phyloP scores from a whole-genome alignment of 2,888 invertebrate genomes.

The Deilephila porcellus region DNA sequence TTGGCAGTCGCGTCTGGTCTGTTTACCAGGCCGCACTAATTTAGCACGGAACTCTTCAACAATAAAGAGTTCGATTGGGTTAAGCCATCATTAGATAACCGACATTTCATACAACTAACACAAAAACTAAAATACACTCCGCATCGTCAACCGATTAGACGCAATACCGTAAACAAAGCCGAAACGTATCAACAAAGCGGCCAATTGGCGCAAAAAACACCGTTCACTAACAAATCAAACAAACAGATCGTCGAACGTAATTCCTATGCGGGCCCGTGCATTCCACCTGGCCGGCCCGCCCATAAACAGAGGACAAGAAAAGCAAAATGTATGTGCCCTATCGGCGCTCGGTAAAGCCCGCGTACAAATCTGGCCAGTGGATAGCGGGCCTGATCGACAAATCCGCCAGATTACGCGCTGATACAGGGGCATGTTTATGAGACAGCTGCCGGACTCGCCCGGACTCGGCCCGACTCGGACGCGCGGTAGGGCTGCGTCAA shows the following conservation, averaged over 20 bases:
- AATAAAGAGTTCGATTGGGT: no score
- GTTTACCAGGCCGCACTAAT: no score
- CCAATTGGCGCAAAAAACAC: slow-evolving; percentile 17
- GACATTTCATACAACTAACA: background rate
- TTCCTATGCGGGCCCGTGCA: slow-evolving; percentile 39
- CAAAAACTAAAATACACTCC: background rate
- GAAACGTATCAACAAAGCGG: slow-evolving; percentile 2
- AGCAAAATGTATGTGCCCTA: slow-evolving; percentile 80
- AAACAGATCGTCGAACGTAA: slow-evolving; percentile 46
- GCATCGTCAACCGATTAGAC: slow-evolving; percentile 1
- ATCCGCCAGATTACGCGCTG: slow-evolving; percentile 84
- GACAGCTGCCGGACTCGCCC: slow-evolving; percentile 67
- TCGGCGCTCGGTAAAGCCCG: slow-evolving; percentile 73
- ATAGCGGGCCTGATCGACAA: slow-evolving; percentile 84
- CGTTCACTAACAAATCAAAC: slow-evolving; percentile 39
- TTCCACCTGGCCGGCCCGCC: slow-evolving; percentile 68
- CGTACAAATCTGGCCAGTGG: slow-evolving; percentile 82
- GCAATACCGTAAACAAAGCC: background rate
- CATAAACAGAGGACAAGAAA: slow-evolving; percentile 79
- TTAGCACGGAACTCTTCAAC: no score
- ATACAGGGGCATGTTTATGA: slow-evolving; percentile 83
- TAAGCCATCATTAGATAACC: background rate
- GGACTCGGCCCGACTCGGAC: slow-evolving; percentile 68
- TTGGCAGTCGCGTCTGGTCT: no score
- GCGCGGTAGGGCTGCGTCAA: slow-evolving; percentile 57